Percentiles rank a stretch among this genome's conserved stretches.
Evolutionary conservation across 2,888 invertebrate genomes (phyloP).

Genomic region (Acleris holmiana): DNA sequence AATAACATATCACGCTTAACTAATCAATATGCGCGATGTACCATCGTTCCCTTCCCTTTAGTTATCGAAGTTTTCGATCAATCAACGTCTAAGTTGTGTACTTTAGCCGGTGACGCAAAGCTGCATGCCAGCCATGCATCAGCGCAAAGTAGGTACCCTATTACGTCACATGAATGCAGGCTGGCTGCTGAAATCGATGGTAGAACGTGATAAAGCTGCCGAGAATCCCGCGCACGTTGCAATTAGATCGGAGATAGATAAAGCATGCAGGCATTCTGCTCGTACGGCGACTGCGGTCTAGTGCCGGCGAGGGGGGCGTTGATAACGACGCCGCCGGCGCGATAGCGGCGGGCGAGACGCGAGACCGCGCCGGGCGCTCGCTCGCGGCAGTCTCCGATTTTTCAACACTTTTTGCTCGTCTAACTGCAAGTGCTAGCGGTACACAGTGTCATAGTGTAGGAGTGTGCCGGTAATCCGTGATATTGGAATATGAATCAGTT

Average conservation of each 20-base stretch:
- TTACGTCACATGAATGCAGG: slow-evolving; percentile 35
- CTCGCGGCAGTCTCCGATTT: slow-evolving; percentile 46
- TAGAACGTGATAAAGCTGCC: slow-evolving; percentile 28
- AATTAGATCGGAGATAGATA: slow-evolving; percentile 50
- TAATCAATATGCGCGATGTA: slow-evolving; percentile 20
- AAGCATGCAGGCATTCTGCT: slow-evolving; percentile 38
- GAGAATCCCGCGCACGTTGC: slow-evolving; percentile 43
- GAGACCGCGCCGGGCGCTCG: slow-evolving; percentile 46
- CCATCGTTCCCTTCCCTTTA: slow-evolving; percentile 20
- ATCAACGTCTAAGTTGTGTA: slow-evolving; percentile 16
- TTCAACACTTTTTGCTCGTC: slow-evolving; percentile 57
- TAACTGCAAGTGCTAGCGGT: slow-evolving; percentile 50
- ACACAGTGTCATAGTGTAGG: slow-evolving; percentile 42
- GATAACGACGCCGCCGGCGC: slow-evolving; percentile 70
- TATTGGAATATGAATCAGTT: slow-evolving; percentile 23
- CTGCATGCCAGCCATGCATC: slow-evolving; percentile 31
- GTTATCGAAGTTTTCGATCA: slow-evolving; percentile 16
- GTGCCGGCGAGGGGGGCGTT: slow-evolving; percentile 53
- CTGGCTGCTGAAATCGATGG: slow-evolving; percentile 28
- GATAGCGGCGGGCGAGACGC: slow-evolving; percentile 67
- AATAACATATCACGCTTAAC: slow-evolving; percentile 12
- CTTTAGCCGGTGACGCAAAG: slow-evolving; percentile 13
- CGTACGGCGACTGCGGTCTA: slow-evolving; percentile 27
- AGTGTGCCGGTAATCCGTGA: slow-evolving; percentile 32
- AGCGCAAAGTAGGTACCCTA: slow-evolving; percentile 22